phyloP scores from a whole-genome alignment of 2,888 invertebrate genomes.

The Pomacea canaliculata region DNA sequence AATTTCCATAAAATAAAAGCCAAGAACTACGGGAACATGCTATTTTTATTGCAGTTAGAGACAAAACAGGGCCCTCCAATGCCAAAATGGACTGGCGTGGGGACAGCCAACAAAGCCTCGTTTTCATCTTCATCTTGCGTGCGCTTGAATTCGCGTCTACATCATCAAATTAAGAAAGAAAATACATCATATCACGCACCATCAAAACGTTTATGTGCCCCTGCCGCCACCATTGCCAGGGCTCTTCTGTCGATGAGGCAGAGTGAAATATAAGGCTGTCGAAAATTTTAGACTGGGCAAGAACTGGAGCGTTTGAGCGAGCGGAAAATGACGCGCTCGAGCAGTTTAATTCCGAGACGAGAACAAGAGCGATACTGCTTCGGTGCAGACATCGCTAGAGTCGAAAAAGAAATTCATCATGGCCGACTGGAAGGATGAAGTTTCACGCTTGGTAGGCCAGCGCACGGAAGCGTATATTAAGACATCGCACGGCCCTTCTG shows the following conservation, averaged over 20 bases:
- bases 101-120: conserved; percentile 10
- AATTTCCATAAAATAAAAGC: no score
- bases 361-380: conserved; percentile 6
- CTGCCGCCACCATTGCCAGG: background rate
- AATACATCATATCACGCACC: conserved; percentile 26
- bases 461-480: conserved; percentile 4
- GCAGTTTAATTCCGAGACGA: conserved; percentile 11
- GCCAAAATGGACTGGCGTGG: no score
- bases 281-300: conserved; percentile 16
- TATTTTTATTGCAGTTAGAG: no score
- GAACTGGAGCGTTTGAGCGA: conserved; percentile 12
- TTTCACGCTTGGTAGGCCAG: conserved; percentile 3
- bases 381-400: conserved; percentile 1
- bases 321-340: conserved; percentile 9
- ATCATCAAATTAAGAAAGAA: conserved; percentile 27
- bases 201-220: conserved; percentile 6
- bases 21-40: no score
- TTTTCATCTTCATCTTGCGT: conserved; percentile 20
- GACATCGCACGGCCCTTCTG: background rate
- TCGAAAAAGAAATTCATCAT: conserved; percentile 17
- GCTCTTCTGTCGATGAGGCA: background rate
- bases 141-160: conserved; percentile 8
- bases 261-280: conserved; percentile 28
- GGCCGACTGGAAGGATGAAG: conserved; percentile 19
- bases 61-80: no score